Evolutionary conservation across 2,797 vertebrate species (phyloP), one percentile per base, ranked within the genome.

Genomic region (Acanthurus lineatus): DNA sequence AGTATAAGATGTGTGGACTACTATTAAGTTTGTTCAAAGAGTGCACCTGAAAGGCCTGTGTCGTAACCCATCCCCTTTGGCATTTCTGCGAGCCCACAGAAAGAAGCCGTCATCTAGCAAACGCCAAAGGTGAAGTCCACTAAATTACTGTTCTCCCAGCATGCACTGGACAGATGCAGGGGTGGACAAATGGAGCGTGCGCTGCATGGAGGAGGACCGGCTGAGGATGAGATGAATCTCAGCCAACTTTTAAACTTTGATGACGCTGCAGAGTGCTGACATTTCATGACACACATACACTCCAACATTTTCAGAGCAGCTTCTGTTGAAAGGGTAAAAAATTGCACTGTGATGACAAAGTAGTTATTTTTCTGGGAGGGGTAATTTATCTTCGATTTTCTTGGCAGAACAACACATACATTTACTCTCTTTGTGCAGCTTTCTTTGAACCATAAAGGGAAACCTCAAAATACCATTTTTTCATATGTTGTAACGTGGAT

Each of bases 61-160:
- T 77, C 45, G 84, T 40, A 73, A 15, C 60, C 16, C 25, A 5
- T 73, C 47, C 66, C 74, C 69, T 79, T 69, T 77, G 65, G 58
- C 63, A 80, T 85, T 90, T 87, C 59, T 59, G 57, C 12, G 35
- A 64, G 80, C 76, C 51, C 64, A 67, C 73, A 58, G 61, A 49
- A 73, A 64, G 40, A 71, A 38, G 47, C 47, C 42, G 73, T 79
- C 56, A 10, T 80, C 52, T n/a, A 19, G 58, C 74, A 90, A 92
- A 92, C 88, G 71, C 75, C 81, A 83, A 76, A 73, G 47, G 64
- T 82, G 77, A 87, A 79, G 69, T 83, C 77, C 73, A 71, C 71
- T 53, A 78, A 75, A 79, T 32, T 65, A 54, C 67, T 0, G 20
- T 60, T 69, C 45, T 75, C 72, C 54, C 68, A 80, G 74, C 66